Evolutionary conservation across 2,113 vertebrate genomes (phyloP).

Genomic region (Bettongia penicillata): DNA sequence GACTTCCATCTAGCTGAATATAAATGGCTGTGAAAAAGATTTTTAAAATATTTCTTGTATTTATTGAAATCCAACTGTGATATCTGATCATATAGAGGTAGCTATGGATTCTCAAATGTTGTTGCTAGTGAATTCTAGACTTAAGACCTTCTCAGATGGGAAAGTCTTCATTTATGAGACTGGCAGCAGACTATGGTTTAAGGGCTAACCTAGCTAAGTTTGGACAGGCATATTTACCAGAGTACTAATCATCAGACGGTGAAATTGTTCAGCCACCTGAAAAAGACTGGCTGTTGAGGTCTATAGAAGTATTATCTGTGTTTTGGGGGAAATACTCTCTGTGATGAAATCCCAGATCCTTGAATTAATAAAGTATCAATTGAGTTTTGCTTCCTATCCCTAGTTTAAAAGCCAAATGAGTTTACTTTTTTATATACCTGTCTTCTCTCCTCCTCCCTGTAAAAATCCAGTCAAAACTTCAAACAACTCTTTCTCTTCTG

Average conservation of each 20-base stretch:
- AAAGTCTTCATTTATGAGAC: not conserved
- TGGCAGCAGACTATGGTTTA: not conserved
- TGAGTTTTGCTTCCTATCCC: no score
- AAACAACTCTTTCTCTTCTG: not conserved
- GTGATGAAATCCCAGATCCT: not conserved
- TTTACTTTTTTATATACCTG: not conserved
- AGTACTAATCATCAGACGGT: not conserved
- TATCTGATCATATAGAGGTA: not conserved
- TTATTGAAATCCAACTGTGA: not conserved
- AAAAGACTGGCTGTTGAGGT: not conserved
- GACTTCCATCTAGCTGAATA: not conserved
- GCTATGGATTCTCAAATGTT: not conserved
- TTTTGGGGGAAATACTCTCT: not conserved
- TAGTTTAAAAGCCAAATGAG: not conserved
- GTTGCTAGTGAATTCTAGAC: not conserved
- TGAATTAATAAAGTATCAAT: not conserved
- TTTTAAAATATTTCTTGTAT: not conserved
- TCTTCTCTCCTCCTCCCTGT: not conserved
- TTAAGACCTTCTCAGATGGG: not conserved
- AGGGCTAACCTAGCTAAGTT: not conserved
- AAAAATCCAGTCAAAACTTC: no score
- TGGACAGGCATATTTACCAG: not conserved
- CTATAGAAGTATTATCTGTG: not conserved
- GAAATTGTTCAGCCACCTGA: not conserved
- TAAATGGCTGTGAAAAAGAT: not conserved